Evolutionary conservation across 2,888 invertebrate genomes (phyloP).

Genomic region (Hanleya hanleyi): DNA sequence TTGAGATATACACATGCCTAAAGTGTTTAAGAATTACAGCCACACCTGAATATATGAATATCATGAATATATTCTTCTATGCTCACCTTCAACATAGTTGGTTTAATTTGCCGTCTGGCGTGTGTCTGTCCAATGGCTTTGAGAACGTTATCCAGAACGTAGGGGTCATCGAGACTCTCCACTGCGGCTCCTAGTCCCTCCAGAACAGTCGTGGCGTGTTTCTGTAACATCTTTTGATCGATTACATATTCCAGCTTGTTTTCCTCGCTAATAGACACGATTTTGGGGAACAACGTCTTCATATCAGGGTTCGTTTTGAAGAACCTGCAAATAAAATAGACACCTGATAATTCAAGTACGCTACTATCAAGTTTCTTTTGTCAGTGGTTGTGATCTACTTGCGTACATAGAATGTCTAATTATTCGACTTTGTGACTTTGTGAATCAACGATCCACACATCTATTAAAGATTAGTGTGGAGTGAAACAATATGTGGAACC

Average conservation of each 20-base stretch:
- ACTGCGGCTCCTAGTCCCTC: constrained; percentile 69
- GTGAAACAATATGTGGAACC: too few relatives aligned
- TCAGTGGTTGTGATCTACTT: too few relatives aligned
- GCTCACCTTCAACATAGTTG: constrained; percentile 60
- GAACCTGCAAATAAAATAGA: constrained; percentile 48
- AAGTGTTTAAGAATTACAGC: too few relatives aligned
- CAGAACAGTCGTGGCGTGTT: constrained; percentile 67
- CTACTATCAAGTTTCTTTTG: too few relatives aligned
- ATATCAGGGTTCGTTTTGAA: constrained; percentile 64
- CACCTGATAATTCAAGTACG: too few relatives aligned
- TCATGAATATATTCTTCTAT: too few relatives aligned
- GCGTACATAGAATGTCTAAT: too few relatives aligned
- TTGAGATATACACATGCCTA: too few relatives aligned
- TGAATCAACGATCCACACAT: too few relatives aligned
- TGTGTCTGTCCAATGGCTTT: constrained; percentile 68
- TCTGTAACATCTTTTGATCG: constrained; percentile 62
- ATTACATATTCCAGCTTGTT: constrained; percentile 62
- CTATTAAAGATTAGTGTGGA: too few relatives aligned
- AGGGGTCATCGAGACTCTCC: constrained; percentile 67
- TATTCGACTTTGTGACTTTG: too few relatives aligned
- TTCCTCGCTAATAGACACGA: constrained; percentile 59
- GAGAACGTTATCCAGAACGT: constrained; percentile 63
- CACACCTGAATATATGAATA: too few relatives aligned
- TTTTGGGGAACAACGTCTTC: constrained; percentile 63
- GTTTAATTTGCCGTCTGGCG: constrained; percentile 60